Base-by-base conservation (phyloP, 2,113 vertebrate genomes). In the Eretmochelys imbricata region DNA sequence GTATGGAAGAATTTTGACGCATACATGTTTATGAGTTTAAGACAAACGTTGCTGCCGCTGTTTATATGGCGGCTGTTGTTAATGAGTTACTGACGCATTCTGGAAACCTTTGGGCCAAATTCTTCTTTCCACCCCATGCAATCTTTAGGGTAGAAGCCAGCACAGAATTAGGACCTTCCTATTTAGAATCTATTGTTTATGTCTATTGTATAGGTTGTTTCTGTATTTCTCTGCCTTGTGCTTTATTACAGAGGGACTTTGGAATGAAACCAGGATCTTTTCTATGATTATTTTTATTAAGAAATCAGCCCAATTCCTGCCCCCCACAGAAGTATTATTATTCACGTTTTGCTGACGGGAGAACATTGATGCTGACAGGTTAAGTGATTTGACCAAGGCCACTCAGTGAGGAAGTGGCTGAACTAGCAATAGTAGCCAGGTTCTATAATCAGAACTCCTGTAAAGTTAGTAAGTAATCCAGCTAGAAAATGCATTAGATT, bases 331-430 rank as follows among this genome's bases (percentile, higher is more conserved):
- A 89, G 53, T 95, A 90, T 89, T 82, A 0, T 22, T 82, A 54
- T 35, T 42, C 50, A 35, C 31, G 20, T 80, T 89, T 57, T 53
- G 13, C 49, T 89, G 80, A 59, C 92, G 90, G 75, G 75, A 82
- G 91, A 84, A 79, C 94, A 89, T 95, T 93, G 86, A 86, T 95
- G 90, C 53, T 48, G 82, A 80, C 84, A 96, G 96, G 94, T 97
- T 93, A 95, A 96, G 87, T 93, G 95, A 88, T 72, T 89, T 95
- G 95, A 93, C 90, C 95, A 93, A 93, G 96, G 94, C 93, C 94
- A 85, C 38, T 81, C 85, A 84, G 91, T 92, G 49, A 89, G 94
- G 50, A 75, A 54, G 94, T 85, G 92, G 85, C 80, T 79, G 94
- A 92, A 92, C 93, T 91, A 95, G 82, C 93, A 93, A 29, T 78